Evolutionary conservation across 1,140 invertebrate species (phyloP).

Genomic region (Penaeus japonicus): DNA sequence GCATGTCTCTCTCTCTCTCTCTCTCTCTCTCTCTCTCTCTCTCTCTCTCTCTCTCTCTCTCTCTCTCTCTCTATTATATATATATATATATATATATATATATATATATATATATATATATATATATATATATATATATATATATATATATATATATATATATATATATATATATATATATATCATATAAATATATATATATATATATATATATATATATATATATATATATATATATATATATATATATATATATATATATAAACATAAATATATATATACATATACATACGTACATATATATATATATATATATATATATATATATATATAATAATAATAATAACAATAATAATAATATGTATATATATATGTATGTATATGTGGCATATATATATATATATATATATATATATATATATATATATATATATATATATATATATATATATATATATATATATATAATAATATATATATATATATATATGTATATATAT

Average conservation of each 20-base stretch:
- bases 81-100: neutral
- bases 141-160: neutral
- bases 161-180: neutral
- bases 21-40: neutral
- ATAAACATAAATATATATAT: neutral
- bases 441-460: too few species aligned
- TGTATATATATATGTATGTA: too few species aligned
- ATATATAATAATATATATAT: too few species aligned
- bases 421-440: too few species aligned
- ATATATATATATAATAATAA: too few species aligned
- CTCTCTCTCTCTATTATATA: neutral
- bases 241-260: neutral
- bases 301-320: too few species aligned
- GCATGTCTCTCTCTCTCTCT: neutral
- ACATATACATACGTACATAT: too few species aligned
- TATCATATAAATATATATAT: neutral
- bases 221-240: neutral
- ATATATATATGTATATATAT: too few species aligned
- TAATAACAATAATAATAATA: too few species aligned
- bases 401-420: too few species aligned
- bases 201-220: neutral
- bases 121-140: neutral
- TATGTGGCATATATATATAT: too few species aligned
- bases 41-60: neutral
- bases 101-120: neutral